Base-by-base conservation (phyloP, 1,140 invertebrate genomes). In the Drepana arcuata region DNA sequence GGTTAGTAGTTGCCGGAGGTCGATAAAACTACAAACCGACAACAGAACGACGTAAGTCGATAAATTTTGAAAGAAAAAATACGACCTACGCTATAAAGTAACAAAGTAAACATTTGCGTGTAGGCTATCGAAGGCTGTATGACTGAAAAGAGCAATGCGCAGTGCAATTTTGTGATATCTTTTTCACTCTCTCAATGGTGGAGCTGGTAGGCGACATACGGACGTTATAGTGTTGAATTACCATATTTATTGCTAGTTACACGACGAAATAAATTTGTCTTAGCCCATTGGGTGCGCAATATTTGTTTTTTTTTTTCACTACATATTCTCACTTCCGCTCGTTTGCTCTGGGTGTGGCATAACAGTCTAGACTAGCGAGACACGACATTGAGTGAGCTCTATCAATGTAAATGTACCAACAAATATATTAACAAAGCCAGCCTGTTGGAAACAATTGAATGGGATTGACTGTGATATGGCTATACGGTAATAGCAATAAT, bases 1-100 rank as follows among this genome's bases (percentile, higher is more conserved):
- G 78, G 78, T 82, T 82, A 82, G 74, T 82, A 82, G 78, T 82
- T 69, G 65, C 74, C 63, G 58, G 75, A 79, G 78, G 78, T 82
- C 78, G 78, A 82, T 82, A 82, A 79, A 82, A 78, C 65, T 71
- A 58, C 49, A 40, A 32, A 51, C 52, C 48, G 48, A 62, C 44
- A 42, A 44, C 53, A 65, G 48, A 81, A 79, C 36, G 70, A 36
- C 64, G 68, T 77, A 77, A 66, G 61, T 72, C 61, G 43, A 46
- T 42, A 58, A 57, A 61, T 68, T 31, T 38, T 41, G 40, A 45
- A 46, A 43, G 61, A 66, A 77, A 77, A 74, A 62, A 69, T 57
- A 69, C 70, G 58, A 79, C 77, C 57, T 44, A 70, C 33, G 36
- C 48, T 15, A 37, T 42, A 69, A 66, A 68, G 66, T 60, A 60